Evolutionary conservation across 2,888 invertebrate species (phyloP), one percentile per base, ranked within the genome.

Genomic region (Hypsopygia costalis): DNA sequence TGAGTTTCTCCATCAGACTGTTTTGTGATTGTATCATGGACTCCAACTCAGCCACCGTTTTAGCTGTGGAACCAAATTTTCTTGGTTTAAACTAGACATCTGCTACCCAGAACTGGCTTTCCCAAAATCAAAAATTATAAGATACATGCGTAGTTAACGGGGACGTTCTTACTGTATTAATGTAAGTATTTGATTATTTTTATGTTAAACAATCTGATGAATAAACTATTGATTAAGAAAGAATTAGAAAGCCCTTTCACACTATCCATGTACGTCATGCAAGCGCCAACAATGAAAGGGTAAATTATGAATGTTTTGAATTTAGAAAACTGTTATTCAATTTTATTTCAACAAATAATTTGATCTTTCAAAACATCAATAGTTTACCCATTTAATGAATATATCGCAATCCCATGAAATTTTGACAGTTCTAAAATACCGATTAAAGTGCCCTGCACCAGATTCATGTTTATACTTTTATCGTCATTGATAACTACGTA

Each of bases 1-100:
- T 95, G 89, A 96, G 93, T 93, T 94, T 95, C 91, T 95, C 95
- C 94, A 96, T 94, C 93, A 95, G 94, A 92, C 93, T 93, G 92
- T 94, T 95, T 93, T 96, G 96, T 90, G 94, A 94, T 90, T 93
- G 94, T 90, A 96, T 93, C 93, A 95, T 94, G 83, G 93, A 92
- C 92, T 96, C 96, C 90, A 96, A 93, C 90, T 94, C 95, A 90
- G 93, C 93, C 89, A 96, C 95, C 79, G 95, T 95, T 90, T 94
- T 93, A 91, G 93, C 95, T 95, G 93, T 78, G 85, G 81, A 85
- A 85, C 78, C 86, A 85, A 85, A 86, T 76, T 70, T 69, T 73
- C 72, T 71, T 67, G 67, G 72, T 78, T 89, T 93, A 91, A 33
- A 8, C n/a, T 32, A 12, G 11, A 12, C 21, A 16, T 20, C 21